A percentile compares a stretch with the other conserved stretches of the same genome.
These are phyloP conservation scores for Saxicola maurus DNA, from an alignment of 2,797 vertebrate genomes.

Conservation along the genomic window DNA sequence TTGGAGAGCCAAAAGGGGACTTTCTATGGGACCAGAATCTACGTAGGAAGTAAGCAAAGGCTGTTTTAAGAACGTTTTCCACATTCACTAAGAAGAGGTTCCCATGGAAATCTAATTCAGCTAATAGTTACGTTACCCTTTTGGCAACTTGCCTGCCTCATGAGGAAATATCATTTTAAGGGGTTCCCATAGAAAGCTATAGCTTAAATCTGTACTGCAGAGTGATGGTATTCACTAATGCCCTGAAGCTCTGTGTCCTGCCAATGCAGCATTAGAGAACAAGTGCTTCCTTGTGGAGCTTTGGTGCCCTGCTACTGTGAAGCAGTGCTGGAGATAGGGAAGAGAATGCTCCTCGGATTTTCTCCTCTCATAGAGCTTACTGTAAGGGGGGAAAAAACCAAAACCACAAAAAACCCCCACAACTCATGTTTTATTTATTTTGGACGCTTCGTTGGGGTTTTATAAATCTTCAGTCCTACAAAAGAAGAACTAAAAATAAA, in stretches of 20 bases:
- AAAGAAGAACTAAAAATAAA: background rate
- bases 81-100: background rate
- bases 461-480: background rate
- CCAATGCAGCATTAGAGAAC: background rate
- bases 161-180: slow-evolving; percentile 8
- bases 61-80: slow-evolving; percentile 3
- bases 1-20: background rate
- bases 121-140: slow-evolving; percentile 3
- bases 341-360: background rate
- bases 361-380: background rate
- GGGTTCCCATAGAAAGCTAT: background rate
- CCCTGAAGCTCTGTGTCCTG: background rate
- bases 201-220: background rate
- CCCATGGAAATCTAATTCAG: slow-evolving; percentile 36
- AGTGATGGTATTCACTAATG: background rate
- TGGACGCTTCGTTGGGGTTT: background rate
- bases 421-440: background rate
- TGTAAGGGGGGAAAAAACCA: background rate
- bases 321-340: background rate
- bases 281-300: background rate
- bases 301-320: background rate
- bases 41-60: background rate
- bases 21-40: background rate
- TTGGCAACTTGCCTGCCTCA: background rate
- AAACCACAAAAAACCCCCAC: rapidly evolving